These are phyloP conservation scores for Gadus chalcogrammus DNA, from an alignment of 2,113 vertebrate genomes.

Conservation along the genomic window DNA sequence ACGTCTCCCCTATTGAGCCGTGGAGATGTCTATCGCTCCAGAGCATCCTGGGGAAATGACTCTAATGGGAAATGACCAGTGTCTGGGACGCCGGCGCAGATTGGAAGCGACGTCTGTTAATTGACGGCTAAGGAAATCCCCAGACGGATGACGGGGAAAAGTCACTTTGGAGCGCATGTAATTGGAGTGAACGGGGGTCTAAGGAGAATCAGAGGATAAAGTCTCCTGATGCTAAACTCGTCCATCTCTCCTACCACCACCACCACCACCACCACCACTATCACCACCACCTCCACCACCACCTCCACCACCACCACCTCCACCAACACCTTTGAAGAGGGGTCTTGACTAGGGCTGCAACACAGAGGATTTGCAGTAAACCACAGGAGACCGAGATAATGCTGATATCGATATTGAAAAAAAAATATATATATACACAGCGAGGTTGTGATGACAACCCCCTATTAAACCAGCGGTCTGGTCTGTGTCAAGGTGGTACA, in stretches of 20 bases:
- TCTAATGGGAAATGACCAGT: constrained; percentile 94
- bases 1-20: constrained; percentile 74
- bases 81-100: constrained; percentile 80
- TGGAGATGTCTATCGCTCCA: constrained; percentile 80
- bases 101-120: constrained; percentile 96
- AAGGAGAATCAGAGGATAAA: constrained; percentile 62
- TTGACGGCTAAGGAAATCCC: constrained; percentile 91
- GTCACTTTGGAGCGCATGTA: constrained; percentile 94
- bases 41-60: constrained; percentile 82
- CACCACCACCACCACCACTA: no score
- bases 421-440: not conserved
- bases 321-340: no score
- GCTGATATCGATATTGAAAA: no score
- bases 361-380: no score
- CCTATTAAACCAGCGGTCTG: not conserved
- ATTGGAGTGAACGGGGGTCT: constrained; percentile 89
- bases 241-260: not conserved
- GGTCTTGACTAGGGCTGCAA: no score
- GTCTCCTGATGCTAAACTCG: constrained; percentile 41
- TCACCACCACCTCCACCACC: no score
- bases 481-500: constrained; percentile 11
- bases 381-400: no score
- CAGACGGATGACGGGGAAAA: constrained; percentile 83
- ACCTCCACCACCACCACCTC: no score
- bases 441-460: constrained; percentile 1